Evolutionary conservation across 1,140 invertebrate genomes (phyloP).

Genomic region (Galendromus occidentalis): DNA sequence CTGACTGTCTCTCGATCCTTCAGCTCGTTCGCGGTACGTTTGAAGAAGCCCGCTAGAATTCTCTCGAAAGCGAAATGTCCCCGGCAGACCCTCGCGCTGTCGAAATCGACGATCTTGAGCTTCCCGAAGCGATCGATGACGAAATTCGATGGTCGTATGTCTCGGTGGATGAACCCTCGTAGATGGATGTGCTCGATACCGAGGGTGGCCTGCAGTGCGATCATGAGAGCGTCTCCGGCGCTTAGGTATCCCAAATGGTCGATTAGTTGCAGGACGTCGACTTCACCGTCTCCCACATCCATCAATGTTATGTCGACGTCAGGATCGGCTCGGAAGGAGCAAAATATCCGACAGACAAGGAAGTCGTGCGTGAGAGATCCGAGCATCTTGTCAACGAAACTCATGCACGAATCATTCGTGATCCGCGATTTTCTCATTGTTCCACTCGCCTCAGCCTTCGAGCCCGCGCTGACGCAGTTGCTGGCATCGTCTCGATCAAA

Average conservation of each 20-base stretch:
- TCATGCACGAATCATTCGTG: not conserved
- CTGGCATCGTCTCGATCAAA: too few species aligned
- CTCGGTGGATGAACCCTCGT: not conserved
- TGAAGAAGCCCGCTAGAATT: not conserved
- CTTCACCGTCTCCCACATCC: not conserved
- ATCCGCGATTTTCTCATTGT: not conserved
- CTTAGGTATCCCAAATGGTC: not conserved
- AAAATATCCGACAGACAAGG: not conserved
- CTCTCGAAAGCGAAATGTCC: not conserved
- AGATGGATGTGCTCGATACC: not conserved
- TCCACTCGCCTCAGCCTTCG: not conserved
- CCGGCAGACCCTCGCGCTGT: not conserved
- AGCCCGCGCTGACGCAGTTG: not conserved
- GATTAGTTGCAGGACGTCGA: not conserved
- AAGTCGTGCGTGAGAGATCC: not conserved
- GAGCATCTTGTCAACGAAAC: not conserved
- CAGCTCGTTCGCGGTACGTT: not conserved
- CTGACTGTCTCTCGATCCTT: not conserved
- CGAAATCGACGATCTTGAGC: not conserved
- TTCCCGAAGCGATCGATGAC: not conserved
- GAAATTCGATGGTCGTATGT: not conserved
- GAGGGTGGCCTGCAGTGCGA: not conserved
- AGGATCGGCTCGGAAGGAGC: not conserved
- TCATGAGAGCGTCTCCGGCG: not conserved
- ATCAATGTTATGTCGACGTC: not conserved